These are phyloP conservation scores for Invenusta paracnida DNA, from an alignment of 2,888 invertebrate species.

Conservation along the genomic window DNA sequence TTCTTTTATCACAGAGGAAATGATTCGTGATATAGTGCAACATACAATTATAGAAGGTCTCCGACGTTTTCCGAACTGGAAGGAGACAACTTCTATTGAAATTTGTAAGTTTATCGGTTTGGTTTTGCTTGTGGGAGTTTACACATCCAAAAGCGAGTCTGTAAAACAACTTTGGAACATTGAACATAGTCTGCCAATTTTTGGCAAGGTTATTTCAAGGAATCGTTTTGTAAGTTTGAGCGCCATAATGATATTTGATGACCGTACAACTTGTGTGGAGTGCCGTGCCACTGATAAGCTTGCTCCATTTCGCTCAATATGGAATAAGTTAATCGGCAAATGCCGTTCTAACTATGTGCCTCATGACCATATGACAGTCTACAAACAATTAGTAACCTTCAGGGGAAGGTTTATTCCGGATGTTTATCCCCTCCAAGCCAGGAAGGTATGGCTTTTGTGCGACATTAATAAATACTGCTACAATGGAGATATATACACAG, in stretches of 20 bases:
- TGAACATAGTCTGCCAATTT: slow-evolving; percentile 8
- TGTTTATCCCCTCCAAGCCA: slow-evolving; percentile 19
- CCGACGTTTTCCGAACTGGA: slow-evolving; percentile 4
- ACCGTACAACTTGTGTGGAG: neutral
- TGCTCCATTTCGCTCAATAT: neutral
- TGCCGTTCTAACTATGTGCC: neutral
- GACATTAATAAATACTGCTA: slow-evolving; percentile 13
- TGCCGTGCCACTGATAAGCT: neutral
- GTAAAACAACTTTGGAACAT: slow-evolving; percentile 21
- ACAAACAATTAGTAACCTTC: slow-evolving; percentile 15
- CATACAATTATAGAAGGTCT: neutral
- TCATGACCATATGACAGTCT: neutral
- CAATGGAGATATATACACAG: slow-evolving; percentile 1
- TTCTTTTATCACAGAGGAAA: neutral
- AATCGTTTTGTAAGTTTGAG: neutral
- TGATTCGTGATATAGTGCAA: neutral
- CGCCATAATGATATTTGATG: neutral
- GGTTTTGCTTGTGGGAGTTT: slow-evolving; percentile 25
- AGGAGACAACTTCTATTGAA: neutral
- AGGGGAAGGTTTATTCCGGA: neutral
- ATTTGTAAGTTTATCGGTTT: neutral
- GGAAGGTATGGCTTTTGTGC: neutral
- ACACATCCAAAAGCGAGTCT: slow-evolving; percentile 6
- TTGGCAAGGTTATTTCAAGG: neutral
- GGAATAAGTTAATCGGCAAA: neutral